Evolutionary conservation across 2,797 vertebrate genomes (phyloP).

Genomic region (Chaetodon trifasciatus): DNA sequence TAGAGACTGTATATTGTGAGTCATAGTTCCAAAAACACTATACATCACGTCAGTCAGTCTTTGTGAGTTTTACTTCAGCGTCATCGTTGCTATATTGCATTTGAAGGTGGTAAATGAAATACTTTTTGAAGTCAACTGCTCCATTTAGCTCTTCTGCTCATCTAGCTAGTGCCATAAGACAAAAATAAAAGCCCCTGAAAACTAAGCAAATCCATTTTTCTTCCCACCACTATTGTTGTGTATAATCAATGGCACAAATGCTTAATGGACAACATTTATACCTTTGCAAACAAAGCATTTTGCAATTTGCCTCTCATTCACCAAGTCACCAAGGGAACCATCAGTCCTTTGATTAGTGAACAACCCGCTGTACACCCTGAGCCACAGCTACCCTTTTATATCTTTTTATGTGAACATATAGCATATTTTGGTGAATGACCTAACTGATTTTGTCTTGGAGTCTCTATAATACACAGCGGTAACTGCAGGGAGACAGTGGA

Average conservation of each 20-base stretch:
- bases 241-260: not conserved
- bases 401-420: not conserved
- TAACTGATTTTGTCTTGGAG: not conserved
- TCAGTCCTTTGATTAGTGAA: not conserved
- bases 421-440: not conserved
- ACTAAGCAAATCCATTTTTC: too few relatives aligned
- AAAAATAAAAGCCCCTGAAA: too few relatives aligned
- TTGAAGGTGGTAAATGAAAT: not conserved
- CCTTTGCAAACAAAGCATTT: not conserved
- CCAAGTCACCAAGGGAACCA: not conserved
- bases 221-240: too few relatives aligned
- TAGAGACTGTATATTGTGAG: not conserved
- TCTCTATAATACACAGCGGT: not conserved
- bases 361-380: not conserved
- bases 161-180: too few relatives aligned
- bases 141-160: too few relatives aligned
- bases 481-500: not conserved
- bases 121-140: not conserved
- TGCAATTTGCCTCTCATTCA: not conserved
- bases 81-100: not conserved
- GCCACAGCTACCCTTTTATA: not conserved
- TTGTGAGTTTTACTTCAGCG: not conserved
- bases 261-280: slow-evolving; percentile 10
- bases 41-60: not conserved
- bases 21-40: not conserved